Conservation (phyloP, 1,140 invertebrate genomes). For the Hypothenemus hampei region DNA sequence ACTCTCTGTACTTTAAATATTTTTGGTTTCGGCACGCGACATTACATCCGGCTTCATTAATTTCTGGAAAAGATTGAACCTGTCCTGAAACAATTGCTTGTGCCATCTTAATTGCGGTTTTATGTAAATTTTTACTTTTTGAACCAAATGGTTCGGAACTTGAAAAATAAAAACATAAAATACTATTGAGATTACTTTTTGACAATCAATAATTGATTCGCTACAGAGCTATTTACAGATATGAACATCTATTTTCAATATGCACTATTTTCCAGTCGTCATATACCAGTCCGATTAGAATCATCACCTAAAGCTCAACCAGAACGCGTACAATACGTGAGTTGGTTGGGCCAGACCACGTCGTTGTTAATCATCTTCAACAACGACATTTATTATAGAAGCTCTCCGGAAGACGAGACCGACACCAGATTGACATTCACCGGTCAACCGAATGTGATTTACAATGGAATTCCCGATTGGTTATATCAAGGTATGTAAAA, state of each 20-base stretch:
- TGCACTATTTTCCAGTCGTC: constrained; percentile 56
- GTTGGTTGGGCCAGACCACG: constrained; percentile 71
- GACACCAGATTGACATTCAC: constrained; percentile 66
- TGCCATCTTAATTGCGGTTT: too few relatives aligned
- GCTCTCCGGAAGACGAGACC: constrained; percentile 60
- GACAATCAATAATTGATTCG: too few relatives aligned
- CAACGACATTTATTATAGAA: constrained; percentile 82
- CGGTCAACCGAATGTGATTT: constrained; percentile 68
- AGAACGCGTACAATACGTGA: constrained; percentile 67
- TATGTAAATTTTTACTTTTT: too few relatives aligned
- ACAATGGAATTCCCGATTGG: constrained; percentile 92
- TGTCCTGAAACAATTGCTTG: too few relatives aligned
- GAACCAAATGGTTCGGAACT: too few relatives aligned
- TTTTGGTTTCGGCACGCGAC: constrained; percentile 12
- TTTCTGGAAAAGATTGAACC: constrained; percentile 12
- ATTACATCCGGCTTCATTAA: constrained; percentile 6
- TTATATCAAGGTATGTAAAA: constrained; percentile 73
- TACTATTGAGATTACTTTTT: too few relatives aligned
- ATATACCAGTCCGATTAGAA: constrained; percentile 69
- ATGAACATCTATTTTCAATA: too few relatives aligned
- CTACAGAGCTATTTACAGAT: too few relatives aligned
- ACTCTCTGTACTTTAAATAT: constrained; percentile 5
- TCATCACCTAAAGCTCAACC: constrained; percentile 60
- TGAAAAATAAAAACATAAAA: too few relatives aligned
- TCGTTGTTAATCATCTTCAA: constrained; percentile 67